These are phyloP conservation scores for Eupithecia subfuscata DNA, from an alignment of 2,888 invertebrate species.

Conservation along the genomic window DNA sequence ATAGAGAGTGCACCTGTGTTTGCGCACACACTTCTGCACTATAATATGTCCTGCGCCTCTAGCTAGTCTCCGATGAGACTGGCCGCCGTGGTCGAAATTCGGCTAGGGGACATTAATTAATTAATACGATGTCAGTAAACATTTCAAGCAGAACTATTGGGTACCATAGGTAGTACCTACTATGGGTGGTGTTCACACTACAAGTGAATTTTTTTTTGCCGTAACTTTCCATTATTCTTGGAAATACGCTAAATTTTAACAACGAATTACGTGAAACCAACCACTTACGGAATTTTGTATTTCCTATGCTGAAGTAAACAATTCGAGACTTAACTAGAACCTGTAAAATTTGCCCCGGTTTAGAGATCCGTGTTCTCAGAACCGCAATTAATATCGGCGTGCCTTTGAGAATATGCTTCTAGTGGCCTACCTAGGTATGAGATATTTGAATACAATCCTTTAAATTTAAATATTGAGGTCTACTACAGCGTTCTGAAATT, in stretches of 20 bases:
- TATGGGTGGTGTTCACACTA: no score
- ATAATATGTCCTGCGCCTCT: no score
- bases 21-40: no score
- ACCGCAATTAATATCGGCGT: neutral
- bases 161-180: no score
- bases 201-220: no score
- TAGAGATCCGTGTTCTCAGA: neutral
- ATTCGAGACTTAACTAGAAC: neutral
- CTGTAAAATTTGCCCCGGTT: neutral
- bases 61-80: no score
- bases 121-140: no score
- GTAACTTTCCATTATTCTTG: no score
- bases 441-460: conserved; percentile 5
- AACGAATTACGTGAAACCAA: neutral
- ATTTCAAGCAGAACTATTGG: no score
- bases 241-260: neutral
- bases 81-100: no score
- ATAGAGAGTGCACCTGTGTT: no score
- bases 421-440: neutral
- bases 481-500: neutral
- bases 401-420: conserved; percentile 4
- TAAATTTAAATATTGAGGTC: neutral
- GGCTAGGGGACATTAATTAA: no score
- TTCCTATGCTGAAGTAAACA: neutral
- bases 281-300: neutral